Percentiles rank a stretch among this genome's conserved stretches.
Conservation (phyloP, 1,140 invertebrate genomes). For the Hypothenemus hampei region DNA sequence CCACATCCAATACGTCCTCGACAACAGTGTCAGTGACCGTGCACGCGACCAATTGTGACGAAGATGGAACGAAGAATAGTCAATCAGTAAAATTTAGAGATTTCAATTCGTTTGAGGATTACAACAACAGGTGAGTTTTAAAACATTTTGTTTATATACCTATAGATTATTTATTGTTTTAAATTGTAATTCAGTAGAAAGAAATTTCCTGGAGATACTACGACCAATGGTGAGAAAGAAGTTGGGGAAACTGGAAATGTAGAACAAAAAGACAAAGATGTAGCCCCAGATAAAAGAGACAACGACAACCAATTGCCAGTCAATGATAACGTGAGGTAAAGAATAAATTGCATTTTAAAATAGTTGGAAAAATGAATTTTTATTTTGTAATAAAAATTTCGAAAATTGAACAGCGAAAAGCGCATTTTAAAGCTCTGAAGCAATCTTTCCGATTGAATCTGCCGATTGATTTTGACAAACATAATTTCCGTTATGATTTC, state of each 20-base stretch:
- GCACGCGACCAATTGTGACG: constrained; percentile 28
- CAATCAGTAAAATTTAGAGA: constrained; percentile 30
- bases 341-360: background rate
- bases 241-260: constrained; percentile 5
- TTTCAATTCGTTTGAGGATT: constrained; percentile 37
- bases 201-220: constrained; percentile 26
- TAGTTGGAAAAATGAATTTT: background rate
- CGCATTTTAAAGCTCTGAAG: constrained; percentile 16
- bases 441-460: constrained; percentile 24
- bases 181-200: constrained; percentile 11
- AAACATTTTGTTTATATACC: background rate
- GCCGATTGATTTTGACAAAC: constrained; percentile 36
- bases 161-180: background rate
- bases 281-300: background rate
- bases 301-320: background rate
- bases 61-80: background rate
- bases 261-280: constrained; percentile 13
- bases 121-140: constrained; percentile 29
- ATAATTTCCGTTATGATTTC: constrained; percentile 41
- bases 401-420: constrained; percentile 9
- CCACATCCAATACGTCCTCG: constrained; percentile 1
- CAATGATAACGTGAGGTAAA: constrained; percentile 8
- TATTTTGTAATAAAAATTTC: constrained; percentile 10
- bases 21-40: constrained; percentile 13
- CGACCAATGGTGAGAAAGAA: constrained; percentile 17